These are phyloP conservation scores for Hecatera dysodea DNA, from an alignment of 2,888 invertebrate genomes.

Conservation along the genomic window DNA sequence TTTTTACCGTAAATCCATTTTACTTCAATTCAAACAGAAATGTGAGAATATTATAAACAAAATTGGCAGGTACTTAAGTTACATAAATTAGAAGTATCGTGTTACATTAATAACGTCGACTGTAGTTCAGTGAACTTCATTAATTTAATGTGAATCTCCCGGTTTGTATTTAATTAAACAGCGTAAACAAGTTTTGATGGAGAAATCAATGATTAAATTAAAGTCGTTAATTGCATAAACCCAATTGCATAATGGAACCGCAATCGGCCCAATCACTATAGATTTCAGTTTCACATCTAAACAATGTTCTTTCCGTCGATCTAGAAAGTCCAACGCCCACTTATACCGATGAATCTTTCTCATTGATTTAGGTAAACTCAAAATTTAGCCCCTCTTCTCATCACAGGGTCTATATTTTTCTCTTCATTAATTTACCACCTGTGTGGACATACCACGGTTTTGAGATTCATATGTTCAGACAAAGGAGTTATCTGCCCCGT, in stretches of 20 bases:
- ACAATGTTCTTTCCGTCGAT: not conserved
- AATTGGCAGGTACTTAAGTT: constrained; percentile 5
- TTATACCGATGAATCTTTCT: too few species aligned
- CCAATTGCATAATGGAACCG: constrained; percentile 17
- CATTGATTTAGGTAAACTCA: too few species aligned
- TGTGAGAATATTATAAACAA: constrained; percentile 4
- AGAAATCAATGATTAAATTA: constrained; percentile 20
- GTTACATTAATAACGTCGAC: constrained; percentile 33
- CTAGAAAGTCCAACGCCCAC: too few species aligned
- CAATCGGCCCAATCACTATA: constrained; percentile 26
- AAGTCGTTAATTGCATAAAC: constrained; percentile 1
- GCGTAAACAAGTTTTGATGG: constrained; percentile 48
- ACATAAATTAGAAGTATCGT: constrained; percentile 17
- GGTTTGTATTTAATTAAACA: constrained; percentile 29
- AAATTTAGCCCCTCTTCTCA: too few species aligned
- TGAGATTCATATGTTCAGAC: not conserved
- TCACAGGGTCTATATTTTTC: not conserved
- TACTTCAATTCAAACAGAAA: constrained; percentile 14
- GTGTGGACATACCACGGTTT: too few species aligned
- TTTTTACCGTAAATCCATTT: not conserved
- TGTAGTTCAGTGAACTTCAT: constrained; percentile 35
- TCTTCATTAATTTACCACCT: not conserved
- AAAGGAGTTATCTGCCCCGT: not conserved
- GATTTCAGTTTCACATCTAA: constrained; percentile 19
- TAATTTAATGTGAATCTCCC: constrained; percentile 35